Evolutionary conservation across 1,140 invertebrate genomes (phyloP).

Genomic region (Neomicropteryx cornuta): DNA sequence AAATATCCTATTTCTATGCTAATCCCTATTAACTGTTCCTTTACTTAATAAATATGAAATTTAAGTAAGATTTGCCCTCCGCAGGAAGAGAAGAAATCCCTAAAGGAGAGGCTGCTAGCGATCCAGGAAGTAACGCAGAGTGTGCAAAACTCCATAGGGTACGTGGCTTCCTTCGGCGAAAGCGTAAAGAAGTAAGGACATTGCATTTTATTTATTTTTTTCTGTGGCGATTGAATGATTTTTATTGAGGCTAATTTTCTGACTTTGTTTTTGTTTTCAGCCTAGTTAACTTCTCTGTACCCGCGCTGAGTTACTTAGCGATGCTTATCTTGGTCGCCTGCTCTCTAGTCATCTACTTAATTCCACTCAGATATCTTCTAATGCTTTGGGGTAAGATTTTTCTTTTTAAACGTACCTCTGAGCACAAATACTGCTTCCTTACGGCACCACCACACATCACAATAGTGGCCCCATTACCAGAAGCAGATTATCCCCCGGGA

Average conservation of each 20-base stretch:
- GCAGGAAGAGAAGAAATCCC: constrained; percentile 89
- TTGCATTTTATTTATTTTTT: constrained; percentile 5
- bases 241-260: not conserved
- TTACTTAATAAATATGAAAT: constrained; percentile 1
- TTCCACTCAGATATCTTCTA: constrained; percentile 85
- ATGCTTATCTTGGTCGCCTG: constrained; percentile 63
- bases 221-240: not conserved
- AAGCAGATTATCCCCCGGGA: not conserved
- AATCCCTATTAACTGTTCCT: not conserved
- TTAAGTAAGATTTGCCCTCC: constrained; percentile 18
- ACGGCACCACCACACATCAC: not conserved
- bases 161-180: constrained; percentile 84
- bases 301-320: constrained; percentile 89
- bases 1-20: not conserved
- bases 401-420: not conserved
- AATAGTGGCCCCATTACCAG: not conserved
- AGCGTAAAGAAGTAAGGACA: constrained; percentile 80
- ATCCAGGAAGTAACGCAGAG: constrained; percentile 92
- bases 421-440: not conserved
- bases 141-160: constrained; percentile 89
- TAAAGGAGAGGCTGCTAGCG: constrained; percentile 86
- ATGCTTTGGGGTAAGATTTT: constrained; percentile 79
- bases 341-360: constrained; percentile 73
- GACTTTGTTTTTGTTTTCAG: constrained; percentile 41
- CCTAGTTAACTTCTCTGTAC: constrained; percentile 94